Percentiles rank a stretch among this genome's conserved stretches.
phyloP scores from a whole-genome alignment of 2,797 vertebrate species.

The Sebastes reedi region DNA sequence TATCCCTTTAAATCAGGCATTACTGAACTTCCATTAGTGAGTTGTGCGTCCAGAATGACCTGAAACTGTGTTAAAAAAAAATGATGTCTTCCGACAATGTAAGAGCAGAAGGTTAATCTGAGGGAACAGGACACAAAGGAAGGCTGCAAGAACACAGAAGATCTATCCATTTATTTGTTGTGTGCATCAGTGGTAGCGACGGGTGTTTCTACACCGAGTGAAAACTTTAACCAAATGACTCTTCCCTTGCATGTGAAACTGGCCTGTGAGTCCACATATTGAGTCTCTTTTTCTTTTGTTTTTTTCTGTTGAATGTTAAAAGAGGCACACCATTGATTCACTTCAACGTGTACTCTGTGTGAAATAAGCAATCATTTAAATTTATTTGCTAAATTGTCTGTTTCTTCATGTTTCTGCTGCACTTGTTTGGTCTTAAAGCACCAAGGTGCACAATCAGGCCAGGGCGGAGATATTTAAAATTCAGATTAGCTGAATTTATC shows the following conservation, averaged over 20 bases:
- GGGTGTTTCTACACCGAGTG: neutral
- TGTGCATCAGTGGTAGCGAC: neutral
- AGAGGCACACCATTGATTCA: neutral
- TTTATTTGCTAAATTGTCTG: neutral
- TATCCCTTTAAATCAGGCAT: neutral
- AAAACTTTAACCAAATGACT: slow-evolving; percentile 11
- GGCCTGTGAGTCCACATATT: slow-evolving; percentile 2
- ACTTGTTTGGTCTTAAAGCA: slow-evolving; percentile 3
- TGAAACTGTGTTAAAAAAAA: slow-evolving; percentile 8
- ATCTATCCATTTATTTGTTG: neutral
- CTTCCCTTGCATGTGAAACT: slow-evolving; percentile 51
- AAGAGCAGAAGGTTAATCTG: slow-evolving; percentile 1
- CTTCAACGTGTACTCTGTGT: slow-evolving; percentile 6
- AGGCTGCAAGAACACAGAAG: neutral
- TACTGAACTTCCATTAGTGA: neutral
- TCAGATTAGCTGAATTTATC: neutral
- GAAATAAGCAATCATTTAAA: slow-evolving; percentile 46
- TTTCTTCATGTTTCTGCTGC: slow-evolving; percentile 42
- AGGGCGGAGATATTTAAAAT: neutral
- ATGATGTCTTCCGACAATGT: neutral
- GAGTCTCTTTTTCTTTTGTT: slow-evolving; percentile 25
- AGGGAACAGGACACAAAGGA: neutral
- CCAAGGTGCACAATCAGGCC: neutral
- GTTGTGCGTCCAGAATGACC: neutral
- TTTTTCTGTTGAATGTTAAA: slow-evolving; percentile 55